These are phyloP conservation scores for Mythimna loreyi DNA, from an alignment of 2,888 invertebrate species.

Conservation along the genomic window DNA sequence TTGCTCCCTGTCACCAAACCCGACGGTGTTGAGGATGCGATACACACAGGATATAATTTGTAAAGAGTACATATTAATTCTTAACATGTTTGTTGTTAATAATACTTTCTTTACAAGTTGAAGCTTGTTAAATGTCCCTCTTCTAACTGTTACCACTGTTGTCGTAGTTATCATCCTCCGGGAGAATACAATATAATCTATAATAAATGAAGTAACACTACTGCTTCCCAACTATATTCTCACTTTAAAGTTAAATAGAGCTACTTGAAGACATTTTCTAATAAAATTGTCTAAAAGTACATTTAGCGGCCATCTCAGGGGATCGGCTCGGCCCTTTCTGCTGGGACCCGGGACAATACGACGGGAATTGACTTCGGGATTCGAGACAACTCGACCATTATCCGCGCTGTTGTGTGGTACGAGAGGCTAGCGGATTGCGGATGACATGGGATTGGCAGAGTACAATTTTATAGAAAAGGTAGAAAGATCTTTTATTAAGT, in stretches of 20 bases:
- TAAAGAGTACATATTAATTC: no score
- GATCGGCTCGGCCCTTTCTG: conserved; percentile 68
- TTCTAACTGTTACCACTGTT: no score
- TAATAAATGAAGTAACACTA: no score
- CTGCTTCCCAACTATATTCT: conserved; percentile 11
- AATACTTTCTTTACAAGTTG: no score
- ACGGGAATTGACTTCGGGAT: conserved; percentile 86
- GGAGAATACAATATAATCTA: no score
- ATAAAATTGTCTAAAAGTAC: conserved; percentile 73
- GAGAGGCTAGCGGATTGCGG: conserved; percentile 37
- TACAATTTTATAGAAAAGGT: neutral
- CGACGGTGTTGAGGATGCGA: no score
- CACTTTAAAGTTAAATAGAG: conserved; percentile 44
- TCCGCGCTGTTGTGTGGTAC: conserved; percentile 63
- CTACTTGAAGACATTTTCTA: conserved; percentile 63
- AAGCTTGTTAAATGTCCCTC: no score
- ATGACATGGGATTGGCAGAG: neutral
- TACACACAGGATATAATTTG: no score
- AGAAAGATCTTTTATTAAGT: no score
- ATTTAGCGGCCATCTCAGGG: conserved; percentile 67
- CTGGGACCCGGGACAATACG: conserved; percentile 81
- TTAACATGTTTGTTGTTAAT: no score
- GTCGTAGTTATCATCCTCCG: no score
- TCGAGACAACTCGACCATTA: conserved; percentile 85
- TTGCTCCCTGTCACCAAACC: no score